A percentile compares a stretch with the other conserved stretches of the same genome.
Evolutionary conservation across 1,140 invertebrate species (phyloP).

Genomic region (Lepidurus couesii): DNA sequence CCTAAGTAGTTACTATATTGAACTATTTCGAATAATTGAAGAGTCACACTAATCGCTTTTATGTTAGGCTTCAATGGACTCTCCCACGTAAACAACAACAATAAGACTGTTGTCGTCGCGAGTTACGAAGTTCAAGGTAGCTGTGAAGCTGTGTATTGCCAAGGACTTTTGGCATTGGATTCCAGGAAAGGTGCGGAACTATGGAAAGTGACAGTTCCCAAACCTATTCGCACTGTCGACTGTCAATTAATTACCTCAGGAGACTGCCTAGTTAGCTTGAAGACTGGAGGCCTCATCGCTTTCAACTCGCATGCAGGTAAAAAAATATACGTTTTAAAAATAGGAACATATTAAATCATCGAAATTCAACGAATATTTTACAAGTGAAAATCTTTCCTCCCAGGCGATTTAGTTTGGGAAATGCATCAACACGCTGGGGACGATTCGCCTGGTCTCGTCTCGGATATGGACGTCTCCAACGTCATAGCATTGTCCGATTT

Average conservation of each 20-base stretch:
- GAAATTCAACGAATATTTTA: not conserved
- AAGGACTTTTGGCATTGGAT: not conserved
- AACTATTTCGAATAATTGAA: not conserved
- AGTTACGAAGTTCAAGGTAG: not conserved
- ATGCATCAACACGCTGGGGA: not conserved
- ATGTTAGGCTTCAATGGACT: not conserved
- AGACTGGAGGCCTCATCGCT: not conserved
- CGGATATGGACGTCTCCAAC: not conserved
- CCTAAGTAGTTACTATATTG: not conserved
- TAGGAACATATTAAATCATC: not conserved
- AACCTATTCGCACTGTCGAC: not conserved
- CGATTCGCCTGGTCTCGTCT: not conserved
- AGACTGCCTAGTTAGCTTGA: constrained; percentile 1
- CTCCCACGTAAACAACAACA: not conserved
- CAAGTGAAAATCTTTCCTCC: not conserved
- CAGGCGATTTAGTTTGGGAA: not conserved
- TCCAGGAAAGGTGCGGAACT: not conserved
- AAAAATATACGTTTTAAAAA: not conserved
- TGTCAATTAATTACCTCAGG: not conserved
- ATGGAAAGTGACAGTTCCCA: not conserved
- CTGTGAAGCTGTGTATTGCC: not conserved
- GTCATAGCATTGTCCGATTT: not conserved
- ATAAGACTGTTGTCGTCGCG: not conserved
- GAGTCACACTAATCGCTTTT: not conserved
- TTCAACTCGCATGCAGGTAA: not conserved